A percentile compares a stretch with the other conserved stretches of the same genome.
phyloP scores from a whole-genome alignment of 2,797 vertebrate genomes.

The Phrynocephalus vlangalii region DNA sequence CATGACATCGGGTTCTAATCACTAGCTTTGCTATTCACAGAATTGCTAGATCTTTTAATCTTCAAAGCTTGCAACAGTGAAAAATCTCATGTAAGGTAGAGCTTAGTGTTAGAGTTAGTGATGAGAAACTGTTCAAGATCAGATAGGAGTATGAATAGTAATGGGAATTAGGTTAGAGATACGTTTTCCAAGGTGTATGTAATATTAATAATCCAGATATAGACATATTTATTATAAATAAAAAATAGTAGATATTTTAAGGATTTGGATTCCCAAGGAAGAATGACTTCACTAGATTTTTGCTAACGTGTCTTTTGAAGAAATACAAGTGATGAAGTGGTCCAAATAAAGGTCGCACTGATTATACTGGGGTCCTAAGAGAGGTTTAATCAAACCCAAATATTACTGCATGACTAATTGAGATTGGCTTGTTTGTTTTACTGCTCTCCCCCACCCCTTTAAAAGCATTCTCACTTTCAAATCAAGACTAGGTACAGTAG shows the following conservation, averaged over 20 bases:
- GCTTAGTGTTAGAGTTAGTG: neutral
- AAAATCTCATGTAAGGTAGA: neutral
- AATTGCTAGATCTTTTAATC: constrained; percentile 14
- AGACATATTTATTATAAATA: neutral
- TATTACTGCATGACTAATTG: neutral
- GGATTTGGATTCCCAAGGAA: neutral
- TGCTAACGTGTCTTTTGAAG: neutral
- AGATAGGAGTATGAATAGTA: neutral
- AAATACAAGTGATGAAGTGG: neutral
- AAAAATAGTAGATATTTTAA: neutral
- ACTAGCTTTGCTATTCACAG: neutral
- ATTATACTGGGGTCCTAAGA: neutral
- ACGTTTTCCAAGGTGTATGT: neutral
- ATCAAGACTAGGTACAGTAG: neutral
- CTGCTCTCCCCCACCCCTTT: too few relatives aligned
- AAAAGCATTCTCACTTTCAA: neutral
- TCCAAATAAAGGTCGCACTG: neutral
- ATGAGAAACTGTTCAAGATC: neutral
- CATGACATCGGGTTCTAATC: neutral
- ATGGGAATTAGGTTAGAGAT: neutral
- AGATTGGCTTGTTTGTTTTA: too few relatives aligned
- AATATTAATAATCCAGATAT: neutral
- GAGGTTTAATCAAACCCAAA: neutral
- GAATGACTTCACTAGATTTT: too few relatives aligned
- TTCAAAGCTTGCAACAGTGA: neutral